phyloP scores from a whole-genome alignment of 2,113 vertebrate genomes.

The Anhinga rufa region DNA sequence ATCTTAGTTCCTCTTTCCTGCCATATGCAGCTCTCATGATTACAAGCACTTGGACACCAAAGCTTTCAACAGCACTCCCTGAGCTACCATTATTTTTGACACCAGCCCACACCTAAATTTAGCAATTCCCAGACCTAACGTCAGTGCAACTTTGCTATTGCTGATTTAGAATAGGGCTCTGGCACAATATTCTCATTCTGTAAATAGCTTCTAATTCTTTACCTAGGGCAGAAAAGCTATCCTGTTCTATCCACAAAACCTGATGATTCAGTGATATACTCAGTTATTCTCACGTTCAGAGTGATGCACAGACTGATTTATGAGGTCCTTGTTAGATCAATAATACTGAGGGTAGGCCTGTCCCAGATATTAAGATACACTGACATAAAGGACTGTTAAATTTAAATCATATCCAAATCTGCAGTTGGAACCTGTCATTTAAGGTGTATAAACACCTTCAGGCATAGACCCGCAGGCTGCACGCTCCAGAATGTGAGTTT shows the following conservation, averaged over 20 bases:
- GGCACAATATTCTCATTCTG: slow-evolving; percentile 38
- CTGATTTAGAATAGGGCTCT: slow-evolving; percentile 33
- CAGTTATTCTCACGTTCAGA: neutral
- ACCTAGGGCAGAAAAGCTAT: neutral
- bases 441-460: neutral
- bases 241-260: neutral
- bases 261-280: neutral
- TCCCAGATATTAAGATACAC: neutral
- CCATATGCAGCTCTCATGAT: neutral
- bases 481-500: neutral
- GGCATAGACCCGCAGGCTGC: neutral
- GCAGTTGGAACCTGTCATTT: neutral
- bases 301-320: neutral
- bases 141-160: neutral
- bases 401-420: neutral
- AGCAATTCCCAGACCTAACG: slow-evolving; percentile 30
- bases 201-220: slow-evolving; percentile 31
- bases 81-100: neutral
- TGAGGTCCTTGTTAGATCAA: neutral
- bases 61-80: neutral
- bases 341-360: neutral
- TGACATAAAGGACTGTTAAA: neutral
- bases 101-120: slow-evolving; percentile 7
- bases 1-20: neutral
- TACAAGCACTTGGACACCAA: neutral